Percentiles rank a stretch among this genome's conserved stretches.
phyloP scores from a whole-genome alignment of 2,113 vertebrate species.

The Eleginops maclovinus region DNA sequence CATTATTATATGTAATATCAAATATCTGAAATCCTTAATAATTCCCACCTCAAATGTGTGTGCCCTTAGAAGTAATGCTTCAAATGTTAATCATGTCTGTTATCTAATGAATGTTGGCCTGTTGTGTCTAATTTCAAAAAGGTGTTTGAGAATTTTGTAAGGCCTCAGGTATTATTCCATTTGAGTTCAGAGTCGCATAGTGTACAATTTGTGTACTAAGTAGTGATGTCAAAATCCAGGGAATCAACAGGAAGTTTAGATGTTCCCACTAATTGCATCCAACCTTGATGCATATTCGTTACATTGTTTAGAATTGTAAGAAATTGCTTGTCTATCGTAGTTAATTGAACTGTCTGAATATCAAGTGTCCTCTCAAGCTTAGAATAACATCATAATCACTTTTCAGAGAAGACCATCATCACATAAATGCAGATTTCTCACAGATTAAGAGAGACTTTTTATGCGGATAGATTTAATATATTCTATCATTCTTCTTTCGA shows the following conservation, averaged over 20 bases:
- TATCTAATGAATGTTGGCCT: not conserved
- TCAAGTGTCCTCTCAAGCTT: not conserved
- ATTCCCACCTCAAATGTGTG: no score
- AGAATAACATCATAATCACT: conserved; percentile 30
- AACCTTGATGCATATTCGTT: conserved; percentile 29
- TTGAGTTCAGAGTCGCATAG: not conserved
- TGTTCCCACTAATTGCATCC: conserved; percentile 11
- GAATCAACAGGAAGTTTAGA: not conserved
- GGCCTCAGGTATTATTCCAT: not conserved
- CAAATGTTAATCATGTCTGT: not conserved
- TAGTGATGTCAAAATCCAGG: not conserved
- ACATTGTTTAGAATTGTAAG: conserved; percentile 33
- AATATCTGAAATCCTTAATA: no score
- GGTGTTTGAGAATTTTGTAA: not conserved
- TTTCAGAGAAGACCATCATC: conserved; percentile 4
- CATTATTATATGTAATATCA: no score
- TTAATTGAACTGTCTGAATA: conserved; percentile 30
- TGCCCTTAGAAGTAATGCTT: no score
- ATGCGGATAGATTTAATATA: conserved; percentile 12
- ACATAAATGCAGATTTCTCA: conserved; percentile 16
- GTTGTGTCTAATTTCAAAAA: not conserved
- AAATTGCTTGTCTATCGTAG: conserved; percentile 10
- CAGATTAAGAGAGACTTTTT: conserved; percentile 12
- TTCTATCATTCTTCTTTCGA: conserved; percentile 14
- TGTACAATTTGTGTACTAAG: not conserved